Evolutionary conservation across 35 echinoderm and acorn worm genomes (phyloP).

Genomic region (Heliocidaris erythrogramma): DNA sequence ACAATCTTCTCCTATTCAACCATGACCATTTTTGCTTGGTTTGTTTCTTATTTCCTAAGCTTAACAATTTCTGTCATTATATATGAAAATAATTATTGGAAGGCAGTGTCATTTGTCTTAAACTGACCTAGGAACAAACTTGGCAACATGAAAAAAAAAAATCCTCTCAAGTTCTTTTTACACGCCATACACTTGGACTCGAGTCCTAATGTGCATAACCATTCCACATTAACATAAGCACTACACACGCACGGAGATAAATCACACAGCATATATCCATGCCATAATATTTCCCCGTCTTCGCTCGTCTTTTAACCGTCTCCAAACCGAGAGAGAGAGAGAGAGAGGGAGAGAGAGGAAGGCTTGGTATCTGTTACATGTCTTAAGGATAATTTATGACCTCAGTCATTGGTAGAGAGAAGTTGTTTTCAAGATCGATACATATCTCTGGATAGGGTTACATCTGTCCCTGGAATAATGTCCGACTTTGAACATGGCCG

Average conservation of each 20-base stretch:
- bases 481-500: background rate
- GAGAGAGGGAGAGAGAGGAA: background rate
- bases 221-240: background rate
- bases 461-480: background rate
- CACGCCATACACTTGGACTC: background rate
- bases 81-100: too few relatives aligned
- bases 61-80: too few relatives aligned
- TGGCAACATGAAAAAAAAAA: too few relatives aligned
- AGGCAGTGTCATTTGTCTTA: too few relatives aligned
- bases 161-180: too few relatives aligned
- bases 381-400: background rate
- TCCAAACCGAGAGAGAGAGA: background rate
- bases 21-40: too few relatives aligned
- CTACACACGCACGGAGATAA: background rate
- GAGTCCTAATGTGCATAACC: background rate
- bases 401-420: background rate
- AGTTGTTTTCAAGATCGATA: slow-evolving; percentile 10
- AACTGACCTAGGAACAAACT: too few relatives aligned
- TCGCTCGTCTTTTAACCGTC: background rate
- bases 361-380: background rate
- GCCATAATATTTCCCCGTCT: background rate
- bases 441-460: background rate
- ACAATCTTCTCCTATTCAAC: too few relatives aligned
- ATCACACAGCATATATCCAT: background rate
- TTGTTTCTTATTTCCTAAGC: too few relatives aligned